phyloP scores from a whole-genome alignment of 1,140 invertebrate species.

The Drosophila micromelanica region DNA sequence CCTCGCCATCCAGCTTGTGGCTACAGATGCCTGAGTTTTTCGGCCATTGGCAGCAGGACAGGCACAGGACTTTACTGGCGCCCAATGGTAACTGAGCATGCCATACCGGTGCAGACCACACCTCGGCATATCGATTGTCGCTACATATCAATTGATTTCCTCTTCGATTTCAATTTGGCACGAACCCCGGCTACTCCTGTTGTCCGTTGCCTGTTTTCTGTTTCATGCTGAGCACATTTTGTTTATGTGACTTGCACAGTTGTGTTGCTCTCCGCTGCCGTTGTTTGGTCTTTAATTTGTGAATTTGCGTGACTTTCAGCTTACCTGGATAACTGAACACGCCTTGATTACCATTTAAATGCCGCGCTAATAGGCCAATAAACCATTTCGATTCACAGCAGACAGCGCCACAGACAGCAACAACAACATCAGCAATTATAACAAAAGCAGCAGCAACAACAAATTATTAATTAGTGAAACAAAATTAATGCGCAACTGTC shows the following conservation, averaged over 20 bases:
- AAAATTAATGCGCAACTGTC: constrained; percentile 79
- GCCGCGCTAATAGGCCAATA: constrained; percentile 82
- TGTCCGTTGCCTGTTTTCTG: constrained; percentile 8
- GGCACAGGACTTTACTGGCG: constrained; percentile 8
- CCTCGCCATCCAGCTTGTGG: constrained; percentile 32
- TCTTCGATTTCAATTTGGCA: constrained; percentile 75
- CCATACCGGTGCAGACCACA: constrained; percentile 40
- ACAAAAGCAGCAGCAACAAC: constrained; percentile 41
- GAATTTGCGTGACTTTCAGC: constrained; percentile 77
- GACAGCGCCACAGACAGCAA: constrained; percentile 39
- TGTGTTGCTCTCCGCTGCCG: constrained; percentile 44
- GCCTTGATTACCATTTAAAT: constrained; percentile 82
- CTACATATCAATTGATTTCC: constrained; percentile 78
- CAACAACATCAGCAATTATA: constrained; percentile 38
- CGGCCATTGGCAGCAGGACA: constrained; percentile 15
- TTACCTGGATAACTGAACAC: constrained; percentile 62
- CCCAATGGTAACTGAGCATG: constrained; percentile 41
- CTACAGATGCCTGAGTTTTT: constrained; percentile 52
- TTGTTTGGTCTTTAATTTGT: constrained; percentile 52
- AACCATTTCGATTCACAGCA: constrained; percentile 69
- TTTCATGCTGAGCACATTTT: constrained; percentile 44
- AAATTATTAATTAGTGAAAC: constrained; percentile 83
- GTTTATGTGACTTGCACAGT: constrained; percentile 57
- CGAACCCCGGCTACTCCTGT: background rate
- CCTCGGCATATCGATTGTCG: constrained; percentile 71